These are phyloP conservation scores for Coreoperca whiteheadi DNA, from an alignment of 2,113 vertebrate genomes.

Conservation along the genomic window DNA sequence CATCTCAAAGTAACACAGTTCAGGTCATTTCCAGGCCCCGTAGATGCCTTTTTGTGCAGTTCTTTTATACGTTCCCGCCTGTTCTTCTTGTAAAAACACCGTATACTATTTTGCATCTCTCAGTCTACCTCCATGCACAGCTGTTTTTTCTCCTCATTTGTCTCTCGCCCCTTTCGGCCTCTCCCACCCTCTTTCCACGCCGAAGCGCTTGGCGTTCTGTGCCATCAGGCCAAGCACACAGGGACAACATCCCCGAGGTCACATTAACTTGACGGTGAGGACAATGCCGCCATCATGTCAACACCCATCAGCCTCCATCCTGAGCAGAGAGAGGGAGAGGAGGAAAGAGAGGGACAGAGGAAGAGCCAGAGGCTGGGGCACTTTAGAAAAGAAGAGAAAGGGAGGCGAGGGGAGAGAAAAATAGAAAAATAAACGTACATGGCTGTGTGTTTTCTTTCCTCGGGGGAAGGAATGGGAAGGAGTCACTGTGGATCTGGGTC, in stretches of 20 bases:
- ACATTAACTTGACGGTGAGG: constrained; percentile 76
- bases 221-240: constrained; percentile 66
- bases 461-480: constrained; percentile 43
- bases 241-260: constrained; percentile 68
- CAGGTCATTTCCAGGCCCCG: constrained; percentile 23
- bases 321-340: constrained; percentile 37
- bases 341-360: constrained; percentile 35
- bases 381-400: constrained; percentile 75
- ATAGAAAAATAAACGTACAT: constrained; percentile 58
- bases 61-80: constrained; percentile 9
- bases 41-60: constrained; percentile 19
- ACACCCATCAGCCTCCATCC: constrained; percentile 78
- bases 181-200: constrained; percentile 23
- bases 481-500: constrained; percentile 75
- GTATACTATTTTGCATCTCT: constrained; percentile 41
- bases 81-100: constrained; percentile 32
- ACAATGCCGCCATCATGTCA: constrained; percentile 80
- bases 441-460: constrained; percentile 61
- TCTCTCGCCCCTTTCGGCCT: constrained; percentile 6
- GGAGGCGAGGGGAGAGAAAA: constrained; percentile 53
- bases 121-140: constrained; percentile 49
- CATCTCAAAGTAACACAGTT: constrained; percentile 14
- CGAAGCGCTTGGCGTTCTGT: constrained; percentile 61
- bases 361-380: constrained; percentile 66
- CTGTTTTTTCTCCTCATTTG: constrained; percentile 17